phyloP scores from a whole-genome alignment of 2,797 vertebrate genomes.

The Philypnodon macrostomus region DNA sequence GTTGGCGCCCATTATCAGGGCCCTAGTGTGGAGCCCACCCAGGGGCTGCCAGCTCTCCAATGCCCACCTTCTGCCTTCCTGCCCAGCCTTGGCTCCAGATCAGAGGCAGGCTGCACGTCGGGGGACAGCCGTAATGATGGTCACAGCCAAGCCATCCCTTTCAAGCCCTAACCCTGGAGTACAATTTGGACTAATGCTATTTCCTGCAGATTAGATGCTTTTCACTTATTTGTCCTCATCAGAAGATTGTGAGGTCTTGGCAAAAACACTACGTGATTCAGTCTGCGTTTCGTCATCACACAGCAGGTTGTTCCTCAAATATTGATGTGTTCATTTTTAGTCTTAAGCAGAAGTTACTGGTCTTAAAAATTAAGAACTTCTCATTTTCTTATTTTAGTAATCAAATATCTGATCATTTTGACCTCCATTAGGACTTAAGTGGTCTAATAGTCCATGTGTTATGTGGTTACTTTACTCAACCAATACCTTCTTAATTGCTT shows the following conservation, averaged over 20 bases:
- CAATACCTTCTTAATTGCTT: conserved; percentile 76
- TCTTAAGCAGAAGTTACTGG: neutral
- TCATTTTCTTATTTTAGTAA: conserved; percentile 20
- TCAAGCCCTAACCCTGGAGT: conserved; percentile 75
- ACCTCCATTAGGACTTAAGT: conserved; percentile 56
- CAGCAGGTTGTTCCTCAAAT: conserved; percentile 5
- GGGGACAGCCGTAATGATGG: conserved; percentile 75
- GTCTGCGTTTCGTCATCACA: conserved; percentile 43
- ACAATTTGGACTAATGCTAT: conserved; percentile 77
- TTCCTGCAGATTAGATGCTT: conserved; percentile 80
- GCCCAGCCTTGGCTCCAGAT: conserved; percentile 67
- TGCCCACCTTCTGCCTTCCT: conserved; percentile 74
- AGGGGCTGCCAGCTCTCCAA: conserved; percentile 56
- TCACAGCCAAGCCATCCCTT: conserved; percentile 67
- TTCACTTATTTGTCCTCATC: conserved; percentile 57
- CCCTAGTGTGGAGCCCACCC: conserved; percentile 76
- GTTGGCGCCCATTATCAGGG: conserved; percentile 65
- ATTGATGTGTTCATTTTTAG: neutral
- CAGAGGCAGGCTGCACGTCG: conserved; percentile 69
- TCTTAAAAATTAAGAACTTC: neutral
- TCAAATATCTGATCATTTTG: conserved; percentile 45
- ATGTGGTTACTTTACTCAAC: conserved; percentile 70
- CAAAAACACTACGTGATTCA: conserved; percentile 13
- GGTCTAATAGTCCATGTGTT: conserved; percentile 68
- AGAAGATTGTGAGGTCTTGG: conserved; percentile 43